Evolutionary conservation across 2,113 vertebrate genomes (phyloP).

Genomic region (Ahaetulla prasina): DNA sequence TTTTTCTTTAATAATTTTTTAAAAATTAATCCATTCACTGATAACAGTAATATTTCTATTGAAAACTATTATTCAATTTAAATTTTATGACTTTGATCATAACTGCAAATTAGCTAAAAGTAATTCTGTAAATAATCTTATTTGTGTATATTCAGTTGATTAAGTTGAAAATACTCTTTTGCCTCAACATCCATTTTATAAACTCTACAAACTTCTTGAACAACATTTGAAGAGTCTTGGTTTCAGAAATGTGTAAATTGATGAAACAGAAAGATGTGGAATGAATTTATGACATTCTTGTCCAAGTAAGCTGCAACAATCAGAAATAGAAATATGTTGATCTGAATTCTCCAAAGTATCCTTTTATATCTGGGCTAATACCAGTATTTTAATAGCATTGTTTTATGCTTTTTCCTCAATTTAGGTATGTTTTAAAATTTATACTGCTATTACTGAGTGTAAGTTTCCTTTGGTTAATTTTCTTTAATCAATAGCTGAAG

Average conservation of each 20-base stretch:
- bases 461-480: background rate
- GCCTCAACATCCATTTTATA: background rate
- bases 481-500: background rate
- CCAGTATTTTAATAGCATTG: background rate
- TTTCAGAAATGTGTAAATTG: conserved; percentile 13
- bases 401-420: background rate
- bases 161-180: background rate
- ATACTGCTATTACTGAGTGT: background rate
- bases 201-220: background rate
- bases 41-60: background rate
- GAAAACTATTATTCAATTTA: background rate
- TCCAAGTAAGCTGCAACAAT: background rate
- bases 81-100: background rate
- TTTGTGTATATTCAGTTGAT: background rate
- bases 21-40: background rate
- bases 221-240: conserved; percentile 14
- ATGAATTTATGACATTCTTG: background rate
- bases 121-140: background rate
- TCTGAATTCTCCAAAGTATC: background rate
- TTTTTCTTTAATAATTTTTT: background rate
- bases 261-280: background rate
- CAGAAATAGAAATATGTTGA: background rate
- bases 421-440: background rate
- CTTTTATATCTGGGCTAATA: background rate
- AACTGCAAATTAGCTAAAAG: background rate